Percentiles rank a stretch among this genome's conserved stretches.
Evolutionary conservation across 2,797 vertebrate genomes (phyloP).

Genomic region (Hydrocynus forskahlii): DNA sequence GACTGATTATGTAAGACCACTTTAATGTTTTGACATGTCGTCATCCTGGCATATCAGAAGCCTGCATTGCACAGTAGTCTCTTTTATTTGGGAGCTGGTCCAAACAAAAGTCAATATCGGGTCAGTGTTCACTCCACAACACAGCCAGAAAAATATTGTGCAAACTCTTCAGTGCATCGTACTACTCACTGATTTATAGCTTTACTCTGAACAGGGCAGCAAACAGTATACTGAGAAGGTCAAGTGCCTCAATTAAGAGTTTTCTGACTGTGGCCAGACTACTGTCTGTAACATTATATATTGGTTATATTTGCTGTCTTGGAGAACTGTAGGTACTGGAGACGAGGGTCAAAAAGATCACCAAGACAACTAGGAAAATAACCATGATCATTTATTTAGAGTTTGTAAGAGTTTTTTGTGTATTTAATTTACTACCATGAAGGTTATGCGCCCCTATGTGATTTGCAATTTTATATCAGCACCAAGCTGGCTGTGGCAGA

Average conservation of each 20-base stretch:
- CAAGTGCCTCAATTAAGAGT: neutral
- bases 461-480: neutral
- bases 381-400: too few species aligned
- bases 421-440: too few species aligned
- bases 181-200: constrained; percentile 19
- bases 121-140: constrained; percentile 26
- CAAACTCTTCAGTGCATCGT: constrained; percentile 23
- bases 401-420: too few species aligned
- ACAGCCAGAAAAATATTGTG: constrained; percentile 1
- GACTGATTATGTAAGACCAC: constrained; percentile 10
- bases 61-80: neutral
- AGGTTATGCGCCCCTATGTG: too few species aligned
- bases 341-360: neutral
- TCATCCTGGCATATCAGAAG: neutral
- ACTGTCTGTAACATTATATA: neutral
- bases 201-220: constrained; percentile 33
- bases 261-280: neutral
- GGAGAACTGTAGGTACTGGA: neutral
- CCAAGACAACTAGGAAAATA: too few species aligned
- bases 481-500: neutral
- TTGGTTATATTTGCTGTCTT: neutral
- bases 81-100: constrained; percentile 11
- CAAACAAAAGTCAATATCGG: constrained; percentile 2
- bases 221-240: constrained; percentile 13
- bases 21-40: constrained; percentile 23